Evolutionary conservation across 2,888 invertebrate genomes (phyloP).

Genomic region (Drosophila subsilvestris): DNA sequence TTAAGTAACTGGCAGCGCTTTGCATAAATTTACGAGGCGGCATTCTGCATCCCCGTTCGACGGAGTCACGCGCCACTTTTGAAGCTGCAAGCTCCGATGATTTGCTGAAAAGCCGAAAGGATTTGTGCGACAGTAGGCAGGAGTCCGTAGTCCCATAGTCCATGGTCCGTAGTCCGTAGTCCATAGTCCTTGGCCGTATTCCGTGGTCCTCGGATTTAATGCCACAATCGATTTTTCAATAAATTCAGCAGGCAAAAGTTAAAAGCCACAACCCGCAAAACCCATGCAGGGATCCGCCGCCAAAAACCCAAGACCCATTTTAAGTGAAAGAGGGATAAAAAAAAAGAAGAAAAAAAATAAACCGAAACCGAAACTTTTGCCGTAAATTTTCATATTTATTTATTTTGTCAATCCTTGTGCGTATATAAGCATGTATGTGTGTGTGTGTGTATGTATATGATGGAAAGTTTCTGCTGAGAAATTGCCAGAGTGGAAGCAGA

Average conservation of each 20-base stretch:
- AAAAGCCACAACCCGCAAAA: constrained; percentile 57
- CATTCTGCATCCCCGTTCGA: constrained; percentile 64
- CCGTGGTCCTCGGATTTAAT: constrained; percentile 58
- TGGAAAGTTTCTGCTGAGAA: constrained; percentile 55
- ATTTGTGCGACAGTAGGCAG: constrained; percentile 71
- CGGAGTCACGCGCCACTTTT: constrained; percentile 71
- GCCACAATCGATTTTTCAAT: constrained; percentile 78
- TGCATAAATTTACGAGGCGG: constrained; percentile 68
- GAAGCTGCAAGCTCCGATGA: constrained; percentile 57
- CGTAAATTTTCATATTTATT: constrained; percentile 81
- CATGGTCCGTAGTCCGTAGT: neutral
- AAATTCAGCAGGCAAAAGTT: constrained; percentile 69
- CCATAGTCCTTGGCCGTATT: neutral
- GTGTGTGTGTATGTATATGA: constrained; percentile 61
- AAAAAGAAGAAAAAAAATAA: constrained; percentile 56
- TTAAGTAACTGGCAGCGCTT: constrained; percentile 76
- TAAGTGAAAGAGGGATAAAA: constrained; percentile 3
- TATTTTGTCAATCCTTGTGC: constrained; percentile 79
- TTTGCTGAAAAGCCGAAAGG: constrained; percentile 78
- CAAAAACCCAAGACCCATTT: neutral
- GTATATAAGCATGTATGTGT: constrained; percentile 60
- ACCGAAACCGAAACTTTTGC: constrained; percentile 54
- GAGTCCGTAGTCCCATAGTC: constrained; percentile 16
- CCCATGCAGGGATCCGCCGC: constrained; percentile 3
- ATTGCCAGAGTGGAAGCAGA: constrained; percentile 40